A percentile compares a stretch with the other conserved stretches of the same genome.
Evolutionary conservation across 30 jellyfish, hydroid and myxozoan species (phyloP).

Genomic region (Hydractinia symbiolongicarpus): DNA sequence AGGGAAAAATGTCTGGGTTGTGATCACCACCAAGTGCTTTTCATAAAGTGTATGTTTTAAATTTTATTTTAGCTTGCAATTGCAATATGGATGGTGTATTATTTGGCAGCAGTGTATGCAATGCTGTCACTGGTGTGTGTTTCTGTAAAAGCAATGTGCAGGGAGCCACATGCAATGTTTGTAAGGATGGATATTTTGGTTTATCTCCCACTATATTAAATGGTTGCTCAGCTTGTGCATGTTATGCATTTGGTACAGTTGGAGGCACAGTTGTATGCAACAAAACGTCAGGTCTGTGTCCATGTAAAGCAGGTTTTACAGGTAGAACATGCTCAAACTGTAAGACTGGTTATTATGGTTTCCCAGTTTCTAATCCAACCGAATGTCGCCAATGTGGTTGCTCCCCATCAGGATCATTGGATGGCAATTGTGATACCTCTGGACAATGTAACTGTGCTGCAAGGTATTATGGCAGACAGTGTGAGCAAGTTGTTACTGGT

Average conservation of each 20-base stretch:
- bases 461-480: slow-evolving; percentile 42
- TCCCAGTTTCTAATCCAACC: slow-evolving; percentile 39
- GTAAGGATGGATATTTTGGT: slow-evolving; percentile 72
- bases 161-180: slow-evolving; percentile 51
- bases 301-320: slow-evolving; percentile 56
- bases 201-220: slow-evolving; percentile 28
- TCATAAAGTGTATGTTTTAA: too few species aligned
- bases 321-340: slow-evolving; percentile 73
- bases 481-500: slow-evolving; percentile 40
- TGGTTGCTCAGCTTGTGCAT: slow-evolving; percentile 76
- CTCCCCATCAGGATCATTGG: slow-evolving; percentile 74
- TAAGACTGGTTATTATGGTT: slow-evolving; percentile 53
- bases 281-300: slow-evolving; percentile 63
- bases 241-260: slow-evolving; percentile 50
- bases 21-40: too few species aligned
- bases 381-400: slow-evolving; percentile 65
- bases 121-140: slow-evolving; percentile 54
- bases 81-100: slow-evolving; percentile 55
- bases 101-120: slow-evolving; percentile 45
- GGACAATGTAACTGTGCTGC: slow-evolving; percentile 71
- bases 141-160: slow-evolving; percentile 66
- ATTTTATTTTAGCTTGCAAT: slow-evolving; percentile 45
- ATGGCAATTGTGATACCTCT: slow-evolving; percentile 55
- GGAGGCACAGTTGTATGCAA: slow-evolving; percentile 48
- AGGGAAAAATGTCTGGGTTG: too few species aligned